Evolutionary conservation across 2,113 vertebrate species (phyloP), one percentile per base, ranked within the genome.

Genomic region (Eolophus roseicapilla): DNA sequence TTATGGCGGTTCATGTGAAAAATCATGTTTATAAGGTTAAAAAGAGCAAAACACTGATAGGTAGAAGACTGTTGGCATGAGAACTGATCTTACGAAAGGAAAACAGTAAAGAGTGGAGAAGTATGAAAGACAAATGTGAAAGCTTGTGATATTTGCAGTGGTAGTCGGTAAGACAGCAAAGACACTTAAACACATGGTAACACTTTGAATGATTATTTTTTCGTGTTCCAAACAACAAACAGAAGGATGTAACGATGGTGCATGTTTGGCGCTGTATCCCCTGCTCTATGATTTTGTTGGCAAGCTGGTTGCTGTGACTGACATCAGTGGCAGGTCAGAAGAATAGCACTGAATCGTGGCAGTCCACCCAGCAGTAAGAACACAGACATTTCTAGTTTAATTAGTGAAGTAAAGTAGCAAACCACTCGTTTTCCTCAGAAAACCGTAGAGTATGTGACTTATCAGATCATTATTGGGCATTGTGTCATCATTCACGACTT

Each of bases 271-370:
- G 90, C 9, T 0, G 13, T 77, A 75, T 50, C 49, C 53, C 17
- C 35, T 70, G 75, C 82, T 92, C 79, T 95, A 9, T 90, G 92
- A 92, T 92, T 75, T 88, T 94, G 49, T 88, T 94, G 90, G 88
- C 88, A 86, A 64, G 46, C 39, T 82, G 18, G 43, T 88, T 67
- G 82, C 71, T 62, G 71, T 1, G 7, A 59, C 82, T 88, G 88
- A 95, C 90, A 90, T 77, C 88, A 86, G 1, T 43, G 55, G 50
- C 46, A 71, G 82, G 64, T 92, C 92, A 93, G 90, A 93, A 88
- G 55, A 41, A 12, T 35, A 74, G 46, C 46, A 11, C 33, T 60
- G 71, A 25, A 71, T 74, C 50, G 60, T 94, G 90, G 85, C 88
- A 95, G 82, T 43, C 41, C 68, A 90, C 9, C 17, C 85, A 86